These are phyloP conservation scores for Pteromalus puparum DNA, from an alignment of 1,140 invertebrate species.

Conservation along the genomic window DNA sequence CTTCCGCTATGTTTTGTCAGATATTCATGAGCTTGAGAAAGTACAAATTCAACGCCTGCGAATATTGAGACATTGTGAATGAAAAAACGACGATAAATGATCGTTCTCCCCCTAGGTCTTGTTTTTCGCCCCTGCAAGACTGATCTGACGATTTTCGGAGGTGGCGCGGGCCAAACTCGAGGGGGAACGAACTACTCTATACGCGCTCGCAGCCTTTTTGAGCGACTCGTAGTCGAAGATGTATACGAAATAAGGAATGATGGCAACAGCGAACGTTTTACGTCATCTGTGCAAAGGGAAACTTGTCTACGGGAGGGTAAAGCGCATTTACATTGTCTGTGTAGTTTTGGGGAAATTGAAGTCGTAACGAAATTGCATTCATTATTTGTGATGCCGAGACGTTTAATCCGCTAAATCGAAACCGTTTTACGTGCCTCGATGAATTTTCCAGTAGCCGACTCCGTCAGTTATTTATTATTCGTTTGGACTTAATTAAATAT, in stretches of 20 bases:
- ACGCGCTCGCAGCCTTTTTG: not conserved
- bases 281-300: not conserved
- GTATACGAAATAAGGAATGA: not conserved
- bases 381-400: not conserved
- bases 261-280: not conserved
- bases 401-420: not conserved
- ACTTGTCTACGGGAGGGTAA: not conserved
- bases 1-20: not conserved
- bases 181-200: not conserved
- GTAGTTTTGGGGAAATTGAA: not conserved
- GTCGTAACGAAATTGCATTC: not conserved
- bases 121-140: constrained; percentile 13
- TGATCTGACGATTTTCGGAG: not conserved
- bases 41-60: not conserved
- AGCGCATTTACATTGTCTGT: not conserved
- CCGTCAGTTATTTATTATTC: not conserved
- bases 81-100: not conserved
- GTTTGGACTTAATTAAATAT: not conserved
- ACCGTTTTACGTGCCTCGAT: not conserved
- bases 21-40: not conserved
- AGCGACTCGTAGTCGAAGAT: not conserved
- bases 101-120: not conserved
- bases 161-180: not conserved
- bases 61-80: not conserved
- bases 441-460: not conserved